Percentiles rank a stretch among this genome's conserved stretches.
Evolutionary conservation across 1,140 invertebrate species (phyloP).

Genomic region (Saxidomus purpurata): DNA sequence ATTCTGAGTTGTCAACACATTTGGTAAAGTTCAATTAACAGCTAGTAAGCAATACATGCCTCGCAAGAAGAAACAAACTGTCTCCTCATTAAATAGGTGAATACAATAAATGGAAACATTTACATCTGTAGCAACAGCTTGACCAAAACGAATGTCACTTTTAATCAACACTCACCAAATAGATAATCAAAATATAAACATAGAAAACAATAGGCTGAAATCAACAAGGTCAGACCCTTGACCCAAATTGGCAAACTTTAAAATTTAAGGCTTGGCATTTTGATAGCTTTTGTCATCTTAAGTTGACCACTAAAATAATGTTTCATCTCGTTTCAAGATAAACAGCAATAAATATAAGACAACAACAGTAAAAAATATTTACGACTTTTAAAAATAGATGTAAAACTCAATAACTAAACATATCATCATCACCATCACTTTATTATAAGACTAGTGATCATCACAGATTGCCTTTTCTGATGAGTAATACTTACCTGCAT

Average conservation of each 20-base stretch:
- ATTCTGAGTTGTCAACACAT: neutral
- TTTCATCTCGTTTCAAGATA: neutral
- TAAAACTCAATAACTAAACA: no score
- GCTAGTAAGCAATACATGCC: neutral
- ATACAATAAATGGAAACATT: no score
- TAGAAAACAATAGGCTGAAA: neutral
- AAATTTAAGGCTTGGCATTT: neutral
- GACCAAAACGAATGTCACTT: neutral
- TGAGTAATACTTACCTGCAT: no score
- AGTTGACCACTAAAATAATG: constrained; percentile 12
- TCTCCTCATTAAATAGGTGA: no score
- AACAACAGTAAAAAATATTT: no score
- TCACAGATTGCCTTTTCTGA: no score
- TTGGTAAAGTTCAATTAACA: constrained; percentile 5
- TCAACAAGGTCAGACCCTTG: neutral
- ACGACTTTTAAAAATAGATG: no score
- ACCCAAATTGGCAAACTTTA: neutral
- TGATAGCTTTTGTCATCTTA: neutral
- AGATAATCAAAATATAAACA: neutral
- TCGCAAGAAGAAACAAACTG: no score
- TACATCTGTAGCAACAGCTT: no score
- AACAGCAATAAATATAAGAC: neutral
- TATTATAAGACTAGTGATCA: no score
- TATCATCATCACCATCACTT: no score
- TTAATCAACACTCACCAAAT: neutral